Percentiles rank a stretch among this genome's conserved stretches.
Conservation (phyloP, 1,140 invertebrate species). For the Rhizoglyphus robini region DNA sequence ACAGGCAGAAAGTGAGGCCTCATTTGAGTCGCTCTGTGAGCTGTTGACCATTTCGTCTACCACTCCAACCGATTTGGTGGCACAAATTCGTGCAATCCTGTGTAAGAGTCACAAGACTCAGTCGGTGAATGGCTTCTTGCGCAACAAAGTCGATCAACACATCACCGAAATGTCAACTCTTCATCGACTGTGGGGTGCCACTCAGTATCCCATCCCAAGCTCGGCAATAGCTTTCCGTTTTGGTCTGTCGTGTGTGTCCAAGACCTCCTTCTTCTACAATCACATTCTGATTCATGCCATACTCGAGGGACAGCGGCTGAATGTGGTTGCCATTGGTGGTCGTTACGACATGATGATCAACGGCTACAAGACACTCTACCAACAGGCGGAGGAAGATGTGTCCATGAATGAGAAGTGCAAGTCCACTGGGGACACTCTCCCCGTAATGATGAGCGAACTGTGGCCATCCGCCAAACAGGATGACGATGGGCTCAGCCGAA, state of each 20-base stretch:
- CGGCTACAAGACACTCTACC: neutral
- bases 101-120: neutral
- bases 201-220: neutral
- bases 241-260: neutral
- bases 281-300: neutral
- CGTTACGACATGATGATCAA: constrained; percentile 5
- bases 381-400: neutral
- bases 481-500: neutral
- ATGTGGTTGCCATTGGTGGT: neutral
- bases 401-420: neutral
- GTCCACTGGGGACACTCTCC: too few species aligned
- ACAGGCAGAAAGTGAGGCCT: neutral
- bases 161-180: neutral
- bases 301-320: neutral
- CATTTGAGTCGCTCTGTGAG: neutral
- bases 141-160: neutral
- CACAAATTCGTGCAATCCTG: neutral
- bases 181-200: neutral
- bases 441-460: too few species aligned
- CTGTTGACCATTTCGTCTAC: neutral
- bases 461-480: too few species aligned
- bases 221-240: neutral
- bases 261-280: neutral
- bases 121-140: neutral
- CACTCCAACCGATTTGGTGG: neutral